Evolutionary conservation across 2,113 vertebrate species (phyloP), one percentile per base, ranked within the genome.

Genomic region (Sylvia atricapilla): DNA sequence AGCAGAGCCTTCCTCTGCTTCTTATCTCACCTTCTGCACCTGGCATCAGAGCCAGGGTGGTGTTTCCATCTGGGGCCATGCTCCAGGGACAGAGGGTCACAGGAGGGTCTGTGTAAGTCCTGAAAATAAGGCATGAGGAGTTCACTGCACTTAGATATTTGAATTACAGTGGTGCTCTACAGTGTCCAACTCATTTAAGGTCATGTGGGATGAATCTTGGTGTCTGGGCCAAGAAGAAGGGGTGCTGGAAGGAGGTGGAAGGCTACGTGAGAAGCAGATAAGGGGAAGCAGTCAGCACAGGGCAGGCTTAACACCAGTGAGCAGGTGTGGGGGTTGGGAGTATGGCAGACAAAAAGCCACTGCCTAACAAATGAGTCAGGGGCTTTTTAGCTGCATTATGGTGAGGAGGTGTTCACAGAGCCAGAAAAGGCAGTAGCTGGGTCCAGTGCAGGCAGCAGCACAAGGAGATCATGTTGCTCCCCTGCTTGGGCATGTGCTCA

Each of bases 301-400:
- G n/a, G 31, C 27, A 75, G 23, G 7, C 52, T 28, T 18, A 39
- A 37, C 1, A 6, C 11, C 19, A 25, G 9, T 1, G 6, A 64
- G 31, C 39, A 25, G 13, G 14, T 21, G 21, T 75, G 1, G 3
- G 22, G 10, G 7, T 10, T 72, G 60, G 31, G 37, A 56, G 22
- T 47, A 43, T 2, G 2, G 16, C 21, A 46, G 59, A 31, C 44
- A 44, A 28, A 82, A 72, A 46, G 22, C 37, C 30, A 5, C 25
- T 66, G 33, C 62, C n/a, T 19, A 31, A 10, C 22, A 66, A 28
- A n/a, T 56, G 28, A 67, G 23, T 46, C 18, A n/a, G 35, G 6
- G 25, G 4, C 7, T 25, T 80, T 59, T 81, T n/a, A n/a, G 22
- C 30, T 1, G 0, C 0, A 0, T 43, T 55, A 5, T 0, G 23